Evolutionary conservation across 92 coral and sea anemone species (phyloP).

Genomic region (Paragorgia papillata): DNA sequence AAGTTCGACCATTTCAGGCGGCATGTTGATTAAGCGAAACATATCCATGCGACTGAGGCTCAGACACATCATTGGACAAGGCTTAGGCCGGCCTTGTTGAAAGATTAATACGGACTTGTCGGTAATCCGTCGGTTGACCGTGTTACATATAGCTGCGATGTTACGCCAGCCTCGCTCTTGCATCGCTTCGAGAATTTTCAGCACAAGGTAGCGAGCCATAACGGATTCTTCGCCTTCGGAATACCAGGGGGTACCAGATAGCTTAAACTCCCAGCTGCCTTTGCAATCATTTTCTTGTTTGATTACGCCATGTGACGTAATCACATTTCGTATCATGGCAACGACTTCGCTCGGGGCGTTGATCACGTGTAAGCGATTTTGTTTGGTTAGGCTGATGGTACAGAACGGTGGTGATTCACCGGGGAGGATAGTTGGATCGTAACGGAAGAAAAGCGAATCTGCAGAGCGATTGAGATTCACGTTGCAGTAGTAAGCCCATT

Average conservation of each 20-base stretch:
- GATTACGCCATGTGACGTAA: conserved; percentile 51
- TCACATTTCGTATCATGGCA: conserved; percentile 48
- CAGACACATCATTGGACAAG: conserved; percentile 46
- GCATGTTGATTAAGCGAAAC: conserved; percentile 55
- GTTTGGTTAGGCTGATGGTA: conserved; percentile 54
- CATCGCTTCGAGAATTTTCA: conserved; percentile 49
- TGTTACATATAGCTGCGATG: conserved; percentile 49
- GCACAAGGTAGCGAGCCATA: conserved; percentile 52
- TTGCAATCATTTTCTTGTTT: conserved; percentile 48
- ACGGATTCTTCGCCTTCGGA: conserved; percentile 53
- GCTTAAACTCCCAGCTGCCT: conserved; percentile 61
- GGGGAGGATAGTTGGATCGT: conserved; percentile 46
- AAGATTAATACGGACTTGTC: conserved; percentile 52
- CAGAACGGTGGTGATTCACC: conserved; percentile 24
- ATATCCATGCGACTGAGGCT: conserved; percentile 50
- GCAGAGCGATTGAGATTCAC: conserved; percentile 57
- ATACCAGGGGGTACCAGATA: conserved; percentile 64
- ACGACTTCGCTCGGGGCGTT: conserved; percentile 50
- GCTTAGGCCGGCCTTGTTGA: conserved; percentile 37
- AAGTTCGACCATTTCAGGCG: conserved; percentile 35
- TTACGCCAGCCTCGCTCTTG: conserved; percentile 58
- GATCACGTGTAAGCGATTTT: conserved; percentile 55
- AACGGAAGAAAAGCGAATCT: conserved; percentile 57
- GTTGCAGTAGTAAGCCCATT: conserved; percentile 53
- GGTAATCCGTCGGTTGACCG: conserved; percentile 36